Evolutionary conservation across 2,113 vertebrate genomes (phyloP), one percentile per base, ranked within the genome.

Genomic region (Microcebus ravelobensis): DNA sequence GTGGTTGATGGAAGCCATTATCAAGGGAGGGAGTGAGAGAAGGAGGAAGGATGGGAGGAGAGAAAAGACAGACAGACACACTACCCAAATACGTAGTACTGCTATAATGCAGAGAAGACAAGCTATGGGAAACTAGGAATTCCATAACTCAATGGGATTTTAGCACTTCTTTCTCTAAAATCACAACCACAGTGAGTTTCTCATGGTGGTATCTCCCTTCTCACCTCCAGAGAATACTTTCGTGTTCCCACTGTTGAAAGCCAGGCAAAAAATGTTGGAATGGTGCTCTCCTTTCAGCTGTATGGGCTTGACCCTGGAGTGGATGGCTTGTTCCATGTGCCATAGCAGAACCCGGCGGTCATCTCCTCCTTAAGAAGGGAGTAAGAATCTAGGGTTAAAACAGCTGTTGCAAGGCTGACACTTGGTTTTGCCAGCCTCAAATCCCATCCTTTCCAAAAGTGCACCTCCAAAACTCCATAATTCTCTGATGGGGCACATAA

Each of bases 261-360:
- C 99, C 17, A 99, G 98, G 95, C 99, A 99, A 98, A 99, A 99
- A 97, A 99, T 99, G 97, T 99, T 99, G 52, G 99, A 99, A 96
- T 99, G 99, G 97, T 99, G 99, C 50, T 99, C 99, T 48, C 99
- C 99, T 98, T 99, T 99, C 98, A 99, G 98, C 65, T 99, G 99
- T 92, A 99, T 96, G 23, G 99, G 99, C 96, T 99, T 99, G 87
- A 99, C 98, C 92, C 99, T 99, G 18, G 99, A 98, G 52, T 99
- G 99, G 98, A 99, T 99, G 88, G 99, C 99, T 98, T 99, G 98
- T 98, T 99, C 99, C 99, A 99, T 99, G 97, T 99, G 99, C 99
- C 99, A 99, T 80, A 99, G 98, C 31, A 99, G 98, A 93, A 99
- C 99, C 8, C 99, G 98, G 10, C 99, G 99, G 97, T 99, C 99